Conservation (phyloP, 2,113 vertebrate genomes). For the Rynchops niger region DNA sequence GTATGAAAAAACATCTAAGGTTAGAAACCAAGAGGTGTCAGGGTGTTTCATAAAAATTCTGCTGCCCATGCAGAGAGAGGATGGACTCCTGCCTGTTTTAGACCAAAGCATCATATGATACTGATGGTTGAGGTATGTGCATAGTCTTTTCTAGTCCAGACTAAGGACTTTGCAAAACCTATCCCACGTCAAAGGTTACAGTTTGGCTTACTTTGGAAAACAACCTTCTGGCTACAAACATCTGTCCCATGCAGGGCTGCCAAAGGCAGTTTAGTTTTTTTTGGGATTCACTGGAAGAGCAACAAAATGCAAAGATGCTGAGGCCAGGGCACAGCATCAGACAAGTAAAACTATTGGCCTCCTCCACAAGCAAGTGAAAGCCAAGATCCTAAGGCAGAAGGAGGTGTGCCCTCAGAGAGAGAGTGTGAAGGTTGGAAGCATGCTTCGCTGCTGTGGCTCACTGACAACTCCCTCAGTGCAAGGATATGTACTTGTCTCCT, state of each 20-base stretch:
- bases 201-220: neutral
- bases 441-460: neutral
- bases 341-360: neutral
- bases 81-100: neutral
- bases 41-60: constrained; percentile 49
- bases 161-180: neutral
- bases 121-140: neutral
- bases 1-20: neutral
- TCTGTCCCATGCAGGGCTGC: neutral
- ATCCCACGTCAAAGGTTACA: neutral
- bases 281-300: neutral
- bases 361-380: neutral
- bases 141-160: neutral
- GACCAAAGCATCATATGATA: neutral
- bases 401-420: neutral
- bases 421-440: neutral
- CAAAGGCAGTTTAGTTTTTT: neutral
- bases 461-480: neutral
- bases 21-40: neutral
- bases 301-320: neutral
- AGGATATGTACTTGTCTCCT: neutral
- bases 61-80: neutral
- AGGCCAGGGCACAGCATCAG: neutral
- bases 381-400: neutral
- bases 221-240: neutral